Evolutionary conservation across 2,113 vertebrate genomes (phyloP).

Genomic region (Oxyruncus cristatus): DNA sequence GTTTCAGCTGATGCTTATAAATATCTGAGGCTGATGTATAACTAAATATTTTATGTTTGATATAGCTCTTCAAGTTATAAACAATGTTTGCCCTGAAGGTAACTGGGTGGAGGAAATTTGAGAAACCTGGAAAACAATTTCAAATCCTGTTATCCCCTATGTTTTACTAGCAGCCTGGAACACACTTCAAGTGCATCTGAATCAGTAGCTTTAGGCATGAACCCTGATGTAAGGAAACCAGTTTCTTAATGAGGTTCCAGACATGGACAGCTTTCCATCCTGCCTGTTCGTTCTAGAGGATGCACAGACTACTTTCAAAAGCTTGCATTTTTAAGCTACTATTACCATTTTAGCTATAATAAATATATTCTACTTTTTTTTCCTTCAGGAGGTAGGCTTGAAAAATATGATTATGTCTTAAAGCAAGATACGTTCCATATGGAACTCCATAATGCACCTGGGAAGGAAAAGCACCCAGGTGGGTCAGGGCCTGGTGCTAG

Average conservation of each 20-base stretch:
- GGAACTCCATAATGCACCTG: background rate
- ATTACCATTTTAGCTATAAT: background rate
- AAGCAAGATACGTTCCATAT: background rate
- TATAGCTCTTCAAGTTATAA: background rate
- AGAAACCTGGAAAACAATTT: background rate
- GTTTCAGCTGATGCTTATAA: background rate
- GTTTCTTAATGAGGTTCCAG: background rate
- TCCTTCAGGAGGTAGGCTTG: background rate
- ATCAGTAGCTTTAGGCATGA: background rate
- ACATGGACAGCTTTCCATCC: background rate
- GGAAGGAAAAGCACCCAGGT: background rate
- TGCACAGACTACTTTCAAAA: background rate
- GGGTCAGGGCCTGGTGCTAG: background rate
- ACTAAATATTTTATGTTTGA: slow-evolving; percentile 8
- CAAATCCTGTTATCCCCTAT: background rate
- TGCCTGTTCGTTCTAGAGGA: background rate
- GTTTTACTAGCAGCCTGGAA: background rate
- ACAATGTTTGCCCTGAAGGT: background rate
- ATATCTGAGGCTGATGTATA: background rate
- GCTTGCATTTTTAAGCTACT: background rate
- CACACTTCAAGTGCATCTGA: background rate
- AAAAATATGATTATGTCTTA: background rate
- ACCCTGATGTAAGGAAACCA: background rate
- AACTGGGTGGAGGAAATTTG: background rate
- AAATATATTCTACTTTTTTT: background rate